Evolutionary conservation across 2,113 vertebrate species (phyloP).

Genomic region (Xiphorhynchus elegans): DNA sequence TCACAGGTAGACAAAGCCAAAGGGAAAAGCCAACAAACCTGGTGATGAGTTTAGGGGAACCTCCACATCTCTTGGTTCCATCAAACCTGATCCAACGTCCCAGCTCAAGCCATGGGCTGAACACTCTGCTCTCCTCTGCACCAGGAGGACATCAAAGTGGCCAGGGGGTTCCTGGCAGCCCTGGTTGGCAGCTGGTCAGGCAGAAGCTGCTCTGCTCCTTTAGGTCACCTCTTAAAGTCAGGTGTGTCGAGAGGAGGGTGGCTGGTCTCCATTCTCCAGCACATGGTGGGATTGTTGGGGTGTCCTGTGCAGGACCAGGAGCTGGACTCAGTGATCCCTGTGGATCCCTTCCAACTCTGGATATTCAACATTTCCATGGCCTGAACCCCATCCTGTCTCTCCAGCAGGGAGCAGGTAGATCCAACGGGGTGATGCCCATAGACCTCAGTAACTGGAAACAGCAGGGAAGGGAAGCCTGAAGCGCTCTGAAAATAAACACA

Average conservation of each 20-base stretch:
- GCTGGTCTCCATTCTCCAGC: not conserved
- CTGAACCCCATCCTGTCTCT: not conserved
- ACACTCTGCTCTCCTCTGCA: accelerated
- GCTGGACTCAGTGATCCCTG: not conserved
- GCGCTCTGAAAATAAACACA: not conserved
- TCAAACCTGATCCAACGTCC: accelerated
- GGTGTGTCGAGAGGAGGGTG: not conserved
- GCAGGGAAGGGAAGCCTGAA: not conserved
- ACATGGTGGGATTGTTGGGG: too few species aligned
- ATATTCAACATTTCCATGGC: not conserved
- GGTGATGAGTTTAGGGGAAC: not conserved
- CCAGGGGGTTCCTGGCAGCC: not conserved
- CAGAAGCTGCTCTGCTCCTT: not conserved
- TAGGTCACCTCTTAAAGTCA: not conserved
- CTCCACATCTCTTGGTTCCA: accelerated
- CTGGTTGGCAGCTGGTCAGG: not conserved
- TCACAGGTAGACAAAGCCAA: not conserved
- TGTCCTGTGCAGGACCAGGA: not conserved
- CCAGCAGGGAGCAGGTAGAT: not conserved
- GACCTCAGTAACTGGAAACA: not conserved
- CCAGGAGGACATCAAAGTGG: not conserved
- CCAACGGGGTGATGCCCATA: not conserved
- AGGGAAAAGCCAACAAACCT: not conserved
- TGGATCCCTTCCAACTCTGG: not conserved
- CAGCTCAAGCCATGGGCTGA: not conserved